Conservation (phyloP, 1,140 invertebrate genomes). For the Stegodyphus dumicola region DNA sequence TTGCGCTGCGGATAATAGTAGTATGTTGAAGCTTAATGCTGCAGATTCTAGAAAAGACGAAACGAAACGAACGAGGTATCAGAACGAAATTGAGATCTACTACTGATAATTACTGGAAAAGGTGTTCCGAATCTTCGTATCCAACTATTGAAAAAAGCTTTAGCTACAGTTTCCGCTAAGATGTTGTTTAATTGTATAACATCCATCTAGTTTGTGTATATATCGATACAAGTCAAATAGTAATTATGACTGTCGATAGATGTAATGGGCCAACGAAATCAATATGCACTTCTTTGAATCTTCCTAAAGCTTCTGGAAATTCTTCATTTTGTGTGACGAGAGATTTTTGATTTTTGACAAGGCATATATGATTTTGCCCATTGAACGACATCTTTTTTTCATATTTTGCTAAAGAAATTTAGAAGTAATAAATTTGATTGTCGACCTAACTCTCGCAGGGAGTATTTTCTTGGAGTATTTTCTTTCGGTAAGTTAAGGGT, state of each 20-base stretch:
- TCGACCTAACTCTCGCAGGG: constrained; percentile 28
- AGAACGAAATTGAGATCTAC: neutral
- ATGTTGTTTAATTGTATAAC: neutral
- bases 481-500: neutral
- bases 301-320: neutral
- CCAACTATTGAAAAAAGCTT: neutral
- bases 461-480: neutral
- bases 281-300: neutral
- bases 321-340: neutral
- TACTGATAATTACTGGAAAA: constrained; percentile 40
- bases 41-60: neutral
- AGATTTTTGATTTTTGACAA: constrained; percentile 3
- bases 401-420: constrained; percentile 16
- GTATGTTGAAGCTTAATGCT: neutral
- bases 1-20: constrained; percentile 64
- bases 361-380: neutral
- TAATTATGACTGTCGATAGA: constrained; percentile 67
- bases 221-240: constrained; percentile 68
- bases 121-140: neutral
- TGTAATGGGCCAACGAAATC: neutral
- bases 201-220: constrained; percentile 65
- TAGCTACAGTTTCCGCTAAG: neutral
- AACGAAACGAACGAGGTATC: neutral
- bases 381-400: neutral
- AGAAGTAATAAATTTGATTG: constrained; percentile 10